phyloP scores from a whole-genome alignment of 2,888 invertebrate species.

The Tricholauxania praeusta region DNA sequence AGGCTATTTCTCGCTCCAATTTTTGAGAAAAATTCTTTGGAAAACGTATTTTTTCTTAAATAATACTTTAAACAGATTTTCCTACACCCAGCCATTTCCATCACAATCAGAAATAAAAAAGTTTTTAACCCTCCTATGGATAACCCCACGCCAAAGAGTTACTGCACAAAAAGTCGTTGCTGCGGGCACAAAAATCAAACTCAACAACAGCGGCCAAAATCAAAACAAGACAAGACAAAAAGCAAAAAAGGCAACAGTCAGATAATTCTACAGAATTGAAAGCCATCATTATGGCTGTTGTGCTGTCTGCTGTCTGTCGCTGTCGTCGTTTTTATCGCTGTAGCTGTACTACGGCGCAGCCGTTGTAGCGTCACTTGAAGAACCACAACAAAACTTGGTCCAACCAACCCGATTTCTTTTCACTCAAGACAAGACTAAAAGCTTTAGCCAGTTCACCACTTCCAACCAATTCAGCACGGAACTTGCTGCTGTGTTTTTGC shows the following conservation, averaged over 20 bases:
- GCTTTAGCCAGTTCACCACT: constrained; percentile 1
- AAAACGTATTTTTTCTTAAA: too few species aligned
- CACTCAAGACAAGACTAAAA: not conserved
- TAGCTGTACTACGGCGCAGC: not conserved
- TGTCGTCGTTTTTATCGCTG: not conserved
- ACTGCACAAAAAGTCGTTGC: too few species aligned
- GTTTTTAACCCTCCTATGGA: too few species aligned
- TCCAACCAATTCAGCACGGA: constrained; percentile 10
- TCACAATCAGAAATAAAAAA: too few species aligned
- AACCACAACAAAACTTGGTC: not conserved
- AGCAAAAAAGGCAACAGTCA: not conserved
- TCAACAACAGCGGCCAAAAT: not conserved
- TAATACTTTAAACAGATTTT: too few species aligned
- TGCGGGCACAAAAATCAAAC: too few species aligned
- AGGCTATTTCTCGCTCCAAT: too few species aligned
- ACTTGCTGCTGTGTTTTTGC: constrained; percentile 10
- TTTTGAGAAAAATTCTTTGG: too few species aligned
- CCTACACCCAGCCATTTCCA: too few species aligned
- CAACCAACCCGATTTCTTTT: not conserved
- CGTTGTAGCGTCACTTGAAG: not conserved
- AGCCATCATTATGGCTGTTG: not conserved
- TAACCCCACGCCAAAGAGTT: too few species aligned
- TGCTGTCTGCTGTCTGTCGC: not conserved
- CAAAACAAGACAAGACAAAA: too few species aligned
- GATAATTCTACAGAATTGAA: constrained; percentile 18